phyloP scores from a whole-genome alignment of 2,113 vertebrate genomes.

The Hippocampus mohnikei region DNA sequence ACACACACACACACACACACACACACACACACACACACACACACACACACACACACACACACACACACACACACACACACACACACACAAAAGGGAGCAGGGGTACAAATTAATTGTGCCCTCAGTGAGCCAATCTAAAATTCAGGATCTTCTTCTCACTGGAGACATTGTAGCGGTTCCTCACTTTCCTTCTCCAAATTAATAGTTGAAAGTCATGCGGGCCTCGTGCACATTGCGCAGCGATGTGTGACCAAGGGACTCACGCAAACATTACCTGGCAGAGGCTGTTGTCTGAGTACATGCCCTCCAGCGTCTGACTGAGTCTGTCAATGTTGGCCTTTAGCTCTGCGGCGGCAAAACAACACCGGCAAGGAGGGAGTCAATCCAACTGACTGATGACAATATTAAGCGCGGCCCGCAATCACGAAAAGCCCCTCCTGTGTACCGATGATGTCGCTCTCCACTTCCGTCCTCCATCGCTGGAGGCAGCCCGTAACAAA shows the following conservation, averaged over 20 bases:
- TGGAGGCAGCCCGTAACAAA: constrained; percentile 84
- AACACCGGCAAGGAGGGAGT: not conserved
- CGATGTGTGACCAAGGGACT: constrained; percentile 16
- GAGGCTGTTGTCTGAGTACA: constrained; percentile 86
- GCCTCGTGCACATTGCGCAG: not conserved
- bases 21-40: too few relatives aligned
- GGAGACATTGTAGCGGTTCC: not conserved
- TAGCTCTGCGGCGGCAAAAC: constrained; percentile 73
- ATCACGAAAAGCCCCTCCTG: not conserved
- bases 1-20: too few relatives aligned
- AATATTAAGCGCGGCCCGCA: not conserved
- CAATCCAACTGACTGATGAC: not conserved
- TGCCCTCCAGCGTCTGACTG: constrained; percentile 76
- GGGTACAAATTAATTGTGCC: not conserved
- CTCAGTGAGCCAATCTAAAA: not conserved
- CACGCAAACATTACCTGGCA: constrained; percentile 77
- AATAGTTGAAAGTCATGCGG: constrained; percentile 9
- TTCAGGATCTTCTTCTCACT: constrained; percentile 1
- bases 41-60: too few relatives aligned
- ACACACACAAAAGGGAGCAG: too few relatives aligned
- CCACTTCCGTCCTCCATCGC: constrained; percentile 87
- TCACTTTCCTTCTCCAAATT: not conserved
- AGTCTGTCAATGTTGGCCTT: constrained; percentile 80
- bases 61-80: too few relatives aligned
- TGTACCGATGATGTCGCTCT: constrained; percentile 86